Evolutionary conservation across 2,888 invertebrate species (phyloP).

Genomic region (Heteropelma amictum): DNA sequence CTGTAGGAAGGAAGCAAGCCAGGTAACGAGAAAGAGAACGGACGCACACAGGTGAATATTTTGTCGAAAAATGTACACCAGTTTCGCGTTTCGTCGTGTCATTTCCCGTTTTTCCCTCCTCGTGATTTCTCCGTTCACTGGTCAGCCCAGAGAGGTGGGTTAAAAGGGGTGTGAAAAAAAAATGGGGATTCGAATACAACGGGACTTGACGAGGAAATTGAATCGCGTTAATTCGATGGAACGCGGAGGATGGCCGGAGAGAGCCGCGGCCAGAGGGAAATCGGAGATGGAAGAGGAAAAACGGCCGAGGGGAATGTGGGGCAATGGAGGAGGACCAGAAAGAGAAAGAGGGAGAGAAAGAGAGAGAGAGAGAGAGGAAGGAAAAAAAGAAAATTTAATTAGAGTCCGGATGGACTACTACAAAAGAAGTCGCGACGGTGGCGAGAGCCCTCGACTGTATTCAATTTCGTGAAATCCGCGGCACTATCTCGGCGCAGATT

Average conservation of each 20-base stretch:
- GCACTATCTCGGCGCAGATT: not conserved
- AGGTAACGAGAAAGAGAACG: too few species aligned
- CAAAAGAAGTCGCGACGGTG: slow-evolving; percentile 43
- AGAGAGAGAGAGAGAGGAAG: slow-evolving; percentile 1
- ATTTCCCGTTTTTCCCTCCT: too few species aligned
- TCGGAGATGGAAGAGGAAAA: slow-evolving; percentile 15
- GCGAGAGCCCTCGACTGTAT: slow-evolving; percentile 42
- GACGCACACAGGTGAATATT: too few species aligned
- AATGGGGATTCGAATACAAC: slow-evolving; percentile 40
- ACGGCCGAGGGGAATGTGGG: not conserved
- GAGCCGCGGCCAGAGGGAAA: slow-evolving; percentile 20
- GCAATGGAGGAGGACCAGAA: slow-evolving; percentile 10
- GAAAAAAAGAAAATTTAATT: slow-evolving; percentile 46
- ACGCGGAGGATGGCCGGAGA: slow-evolving; percentile 38
- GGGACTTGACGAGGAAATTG: slow-evolving; percentile 53
- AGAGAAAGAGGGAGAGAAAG: slow-evolving; percentile 1
- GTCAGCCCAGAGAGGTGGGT: not conserved
- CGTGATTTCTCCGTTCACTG: not conserved
- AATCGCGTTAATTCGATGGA: slow-evolving; percentile 57
- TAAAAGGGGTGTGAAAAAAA: slow-evolving; percentile 1
- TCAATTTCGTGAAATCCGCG: slow-evolving; percentile 43
- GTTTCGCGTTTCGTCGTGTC: too few species aligned
- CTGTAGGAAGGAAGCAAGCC: too few species aligned
- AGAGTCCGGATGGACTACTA: slow-evolving; percentile 50
- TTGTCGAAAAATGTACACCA: too few species aligned